Base-by-base conservation (phyloP, 2,888 invertebrate genomes). In the Torymus texanus region DNA sequence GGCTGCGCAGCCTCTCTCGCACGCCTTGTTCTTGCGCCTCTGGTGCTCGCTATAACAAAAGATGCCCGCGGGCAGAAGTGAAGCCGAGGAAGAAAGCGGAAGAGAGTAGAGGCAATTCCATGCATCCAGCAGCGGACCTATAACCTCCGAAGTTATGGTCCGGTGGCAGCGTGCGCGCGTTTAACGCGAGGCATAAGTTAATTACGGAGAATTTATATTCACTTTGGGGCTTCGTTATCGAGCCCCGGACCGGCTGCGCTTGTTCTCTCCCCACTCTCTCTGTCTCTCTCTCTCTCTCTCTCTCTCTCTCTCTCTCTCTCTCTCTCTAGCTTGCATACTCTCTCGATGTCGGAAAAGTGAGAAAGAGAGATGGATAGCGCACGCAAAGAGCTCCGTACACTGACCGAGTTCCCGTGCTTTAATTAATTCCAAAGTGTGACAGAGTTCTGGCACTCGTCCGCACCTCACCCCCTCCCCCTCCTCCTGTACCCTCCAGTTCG, bases 201-300 rank as follows among this genome's bases (percentile, higher is more conserved):
- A 84, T 84, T 84, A 83, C 80, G 56, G 61, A 68, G 79, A 82
- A 85, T 84, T 85, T 83, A 84, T 84, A 83, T 82, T 83, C 84
- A 82, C 79, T 83, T 81, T 80, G 76, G 80, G 76, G 80, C 74
- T 81, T 82, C 78, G 81, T 82, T 81, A 81, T 82, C 75, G 78
- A 66, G 56, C 55, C 51, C 16, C 29, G 55, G 41, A 18, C 29
- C 61, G 12, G 16, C 29, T 55, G 24, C 56, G 18, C 12, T 41
- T 41, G 41, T 41, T 41, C 56, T 75, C 24, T 41, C 53, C 59
- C 18, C 16, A 0, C 56, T 11, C 53, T 4, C 53, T 12, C n/a
- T n/a, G n/a, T n/a, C n/a, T n/a, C n/a, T n/a, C n/a, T n/a, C n/a
- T n/a, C 41, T 41, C 41, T 41, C 41, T 41, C 41, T 65, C 41